Base-by-base conservation (phyloP, 2,797 vertebrate species). In the Enteromius paludinosus region DNA sequence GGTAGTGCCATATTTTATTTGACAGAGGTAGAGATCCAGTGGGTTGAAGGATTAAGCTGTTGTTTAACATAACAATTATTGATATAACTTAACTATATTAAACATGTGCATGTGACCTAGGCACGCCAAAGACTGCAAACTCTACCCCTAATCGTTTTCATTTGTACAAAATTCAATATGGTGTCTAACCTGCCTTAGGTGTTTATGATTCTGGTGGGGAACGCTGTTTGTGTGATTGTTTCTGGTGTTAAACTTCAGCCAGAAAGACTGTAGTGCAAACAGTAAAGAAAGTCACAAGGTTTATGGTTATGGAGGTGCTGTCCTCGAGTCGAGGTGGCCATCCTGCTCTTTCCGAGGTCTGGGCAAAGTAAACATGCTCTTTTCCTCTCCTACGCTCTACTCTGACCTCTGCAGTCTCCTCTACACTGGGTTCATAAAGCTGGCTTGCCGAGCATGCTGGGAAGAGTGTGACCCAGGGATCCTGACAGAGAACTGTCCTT, bases 361-460 rank as follows among this genome's bases (percentile, higher is more conserved):
- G 20, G 41, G 30, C 61, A 54, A 66, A 41, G 10, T 23, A 66
- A 66, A 82, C 33, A 25, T 5, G 18, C 33, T 35, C 25, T 64
- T 2, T 73, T 25, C 20, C 12, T 43, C 70, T 75, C 45, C 10
- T 20, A 43, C 0, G 3, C 33, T 41, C 25, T 41, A 41, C 47
- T 43, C 17, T 73, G 43, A 64, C 79, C 70, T 73, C 47, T 68
- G 18, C 71, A 0, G 59, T 75, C 61, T 54, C 54, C 56, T 65
- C 17, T 74, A 11, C 8, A 0, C 1, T 14, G 4, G 52, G 6
- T 71, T 54, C 11, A 3, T 66, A 45, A 68, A 30, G 20, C 79
- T 73, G 33, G 28, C 23, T 73, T 11, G 64, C 64, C 0, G 20
- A 47, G 35, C 47, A 82, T 45, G 35, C 61, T 69, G 81, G 72